Evolutionary conservation across 2,797 vertebrate species (phyloP).

Genomic region (Cossypha dichroa): DNA sequence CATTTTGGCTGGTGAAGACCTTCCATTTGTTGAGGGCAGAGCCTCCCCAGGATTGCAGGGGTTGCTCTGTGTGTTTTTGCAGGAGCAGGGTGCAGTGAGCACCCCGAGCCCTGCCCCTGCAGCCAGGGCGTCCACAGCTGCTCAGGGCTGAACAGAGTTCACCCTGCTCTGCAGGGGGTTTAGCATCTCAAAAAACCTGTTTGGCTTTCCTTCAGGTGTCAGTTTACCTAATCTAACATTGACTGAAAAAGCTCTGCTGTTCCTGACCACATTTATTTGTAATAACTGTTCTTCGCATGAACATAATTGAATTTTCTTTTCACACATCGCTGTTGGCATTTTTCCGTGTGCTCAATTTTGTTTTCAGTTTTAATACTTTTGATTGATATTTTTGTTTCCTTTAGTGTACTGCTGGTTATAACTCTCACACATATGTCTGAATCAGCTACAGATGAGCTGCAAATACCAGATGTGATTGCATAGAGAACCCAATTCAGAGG

Average conservation of each 20-base stretch:
- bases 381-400: neutral
- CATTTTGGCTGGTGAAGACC: neutral
- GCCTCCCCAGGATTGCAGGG: neutral
- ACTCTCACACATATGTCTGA: neutral
- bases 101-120: neutral
- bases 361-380: neutral
- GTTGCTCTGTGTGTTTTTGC: accelerated
- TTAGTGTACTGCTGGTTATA: neutral
- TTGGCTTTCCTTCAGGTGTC: neutral
- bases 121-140: accelerated
- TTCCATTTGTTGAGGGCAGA: neutral
- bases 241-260: slow-evolving; percentile 10
- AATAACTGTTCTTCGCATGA: neutral
- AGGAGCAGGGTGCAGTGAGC: neutral
- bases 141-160: neutral
- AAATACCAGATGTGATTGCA: neutral
- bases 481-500: neutral
- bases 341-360: neutral
- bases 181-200: neutral
- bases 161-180: neutral
- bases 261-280: neutral
- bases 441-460: neutral
- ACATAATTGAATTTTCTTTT: neutral
- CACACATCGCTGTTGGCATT: neutral
- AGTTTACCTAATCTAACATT: neutral